These are phyloP conservation scores for Dromius quadrimaculatus DNA, from an alignment of 2,888 invertebrate species.

Conservation along the genomic window DNA sequence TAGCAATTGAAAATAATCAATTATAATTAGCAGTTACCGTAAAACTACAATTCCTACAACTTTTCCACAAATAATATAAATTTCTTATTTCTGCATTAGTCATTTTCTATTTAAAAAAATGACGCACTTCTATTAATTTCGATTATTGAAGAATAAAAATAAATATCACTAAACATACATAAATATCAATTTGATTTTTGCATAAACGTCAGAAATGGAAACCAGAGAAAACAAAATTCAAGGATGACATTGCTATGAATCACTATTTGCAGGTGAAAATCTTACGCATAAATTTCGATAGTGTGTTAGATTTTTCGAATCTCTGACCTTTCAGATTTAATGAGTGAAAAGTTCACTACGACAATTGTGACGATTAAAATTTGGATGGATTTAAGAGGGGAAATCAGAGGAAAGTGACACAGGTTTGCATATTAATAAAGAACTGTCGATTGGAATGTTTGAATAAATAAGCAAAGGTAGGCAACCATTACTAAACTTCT, in stretches of 20 bases:
- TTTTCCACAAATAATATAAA: not conserved
- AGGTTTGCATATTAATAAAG: too few species aligned
- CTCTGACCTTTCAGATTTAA: constrained; percentile 13
- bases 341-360: constrained; percentile 14
- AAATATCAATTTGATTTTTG: constrained; percentile 17
- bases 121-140: not conserved
- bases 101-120: not conserved
- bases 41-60: too few species aligned
- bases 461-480: too few species aligned
- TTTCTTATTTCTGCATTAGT: not conserved
- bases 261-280: constrained; percentile 28
- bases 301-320: constrained; percentile 14
- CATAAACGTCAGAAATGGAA: constrained; percentile 24
- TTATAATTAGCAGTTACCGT: too few species aligned
- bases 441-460: too few species aligned
- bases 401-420: constrained; percentile 13
- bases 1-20: too few species aligned
- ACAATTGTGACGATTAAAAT: constrained; percentile 16
- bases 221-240: constrained; percentile 23
- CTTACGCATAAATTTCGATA: constrained; percentile 21
- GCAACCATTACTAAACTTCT: too few species aligned
- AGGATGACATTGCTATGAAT: constrained; percentile 13
- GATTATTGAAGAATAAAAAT: constrained; percentile 14
- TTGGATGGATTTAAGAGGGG: constrained; percentile 17
- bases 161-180: not conserved